Base-by-base conservation (phyloP, 2,797 vertebrate genomes). In the Anguilla anguilla region DNA sequence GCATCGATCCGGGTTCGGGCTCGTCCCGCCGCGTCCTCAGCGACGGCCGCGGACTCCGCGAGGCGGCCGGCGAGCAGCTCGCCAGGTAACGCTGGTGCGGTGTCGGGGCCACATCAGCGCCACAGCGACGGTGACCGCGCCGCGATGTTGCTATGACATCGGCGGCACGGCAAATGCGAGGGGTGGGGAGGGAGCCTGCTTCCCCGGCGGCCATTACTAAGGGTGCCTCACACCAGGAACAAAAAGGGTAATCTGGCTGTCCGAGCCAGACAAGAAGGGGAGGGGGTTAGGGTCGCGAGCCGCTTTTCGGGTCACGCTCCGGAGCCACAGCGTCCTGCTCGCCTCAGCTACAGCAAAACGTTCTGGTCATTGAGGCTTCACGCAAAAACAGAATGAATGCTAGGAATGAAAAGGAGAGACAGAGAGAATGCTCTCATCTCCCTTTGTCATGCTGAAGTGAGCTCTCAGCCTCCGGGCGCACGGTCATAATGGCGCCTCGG, bases 1-100 rank as follows among this genome's bases (percentile, higher is more conserved):
- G 67, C 61, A 89, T 86, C 88, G 89, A 91, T 92, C 89, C 74
- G 83, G 89, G 91, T 91, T 86, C 86, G 89, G 84, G 43, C 90
- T 81, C 35, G 84, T 89, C 90, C 88, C 83, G 11, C 49, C 39
- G 88, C 85, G 84, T 85, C 88, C 89, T 89, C 87, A 86, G 90
- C 86, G 88, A 90, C 86, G 90, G 82, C 85, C 83, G 86, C 86
- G 83, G 82, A 87, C 74, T 69, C 83, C 53, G 53, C 39, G 87
- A 53, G 86, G 85, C 85, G 69, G 86, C 17, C 6, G 61, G 25
- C 17, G 17, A 85, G 77, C 19, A 67, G 88, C 85, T 84, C 87
- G 87, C 86, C 77, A n/a, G 86, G 83, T 28, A 85, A 87, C 86
- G 69, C 90, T 87, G 90, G 49, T 86, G 87, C 19, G 17, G 61